phyloP scores from a whole-genome alignment of 2,888 invertebrate genomes.

The Lysandra coridon region DNA sequence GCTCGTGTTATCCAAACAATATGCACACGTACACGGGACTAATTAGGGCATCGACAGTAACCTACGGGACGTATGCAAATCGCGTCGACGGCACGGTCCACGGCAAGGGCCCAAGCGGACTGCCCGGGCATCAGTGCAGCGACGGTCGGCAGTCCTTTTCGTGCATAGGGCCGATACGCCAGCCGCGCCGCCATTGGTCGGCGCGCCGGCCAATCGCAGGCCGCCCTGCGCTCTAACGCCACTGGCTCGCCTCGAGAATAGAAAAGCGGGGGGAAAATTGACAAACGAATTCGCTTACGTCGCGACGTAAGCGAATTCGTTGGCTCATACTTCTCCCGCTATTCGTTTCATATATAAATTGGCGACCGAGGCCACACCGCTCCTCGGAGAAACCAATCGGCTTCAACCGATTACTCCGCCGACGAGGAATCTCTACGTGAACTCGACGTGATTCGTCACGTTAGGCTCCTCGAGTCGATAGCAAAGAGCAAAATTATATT shows the following conservation, averaged over 20 bases:
- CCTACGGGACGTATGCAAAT: conserved; percentile 51
- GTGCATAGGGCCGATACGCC: conserved; percentile 60
- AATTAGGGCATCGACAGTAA: conserved; percentile 60
- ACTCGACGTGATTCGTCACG: conserved; percentile 33
- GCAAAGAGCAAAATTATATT: conserved; percentile 7
- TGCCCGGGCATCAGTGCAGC: conserved; percentile 50
- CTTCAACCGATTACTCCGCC: conserved; percentile 48
- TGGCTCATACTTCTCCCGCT: conserved; percentile 55
- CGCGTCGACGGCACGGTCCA: conserved; percentile 57
- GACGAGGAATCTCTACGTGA: conserved; percentile 34
- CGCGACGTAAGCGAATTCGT: too few species aligned
- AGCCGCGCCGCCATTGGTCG: conserved; percentile 60
- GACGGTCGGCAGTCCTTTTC: conserved; percentile 57
- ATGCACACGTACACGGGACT: conserved; percentile 54
- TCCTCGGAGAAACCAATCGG: conserved; percentile 60
- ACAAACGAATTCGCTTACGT: conserved; percentile 58
- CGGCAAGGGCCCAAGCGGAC: conserved; percentile 72
- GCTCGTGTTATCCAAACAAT: conserved; percentile 50
- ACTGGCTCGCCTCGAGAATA: conserved; percentile 56
- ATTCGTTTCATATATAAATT: conserved; percentile 61
- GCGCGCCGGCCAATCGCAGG: conserved; percentile 56
- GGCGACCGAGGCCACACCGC: conserved; percentile 61
- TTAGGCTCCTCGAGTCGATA: conserved; percentile 64
- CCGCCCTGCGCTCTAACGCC: conserved; percentile 51
- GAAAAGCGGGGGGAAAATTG: conserved; percentile 70